Evolutionary conservation across 2,113 vertebrate species (phyloP), one percentile per base, ranked within the genome.

Genomic region (Platycercus adscitus): DNA sequence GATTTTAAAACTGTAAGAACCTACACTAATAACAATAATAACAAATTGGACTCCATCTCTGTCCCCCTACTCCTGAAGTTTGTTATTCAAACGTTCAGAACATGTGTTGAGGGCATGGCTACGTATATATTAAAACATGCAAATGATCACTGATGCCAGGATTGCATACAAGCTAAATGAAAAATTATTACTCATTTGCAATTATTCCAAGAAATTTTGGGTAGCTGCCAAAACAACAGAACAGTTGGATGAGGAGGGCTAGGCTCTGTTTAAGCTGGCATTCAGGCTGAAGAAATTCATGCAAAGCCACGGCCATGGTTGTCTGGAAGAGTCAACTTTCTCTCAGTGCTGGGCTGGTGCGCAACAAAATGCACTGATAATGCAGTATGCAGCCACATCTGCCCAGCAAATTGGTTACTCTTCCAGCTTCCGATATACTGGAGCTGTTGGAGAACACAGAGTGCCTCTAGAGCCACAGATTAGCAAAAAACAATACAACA

Each of bases 191-290:
- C 35, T 82, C 7, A 47, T 68, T 71, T 95, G 81, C 89, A 91
- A 93, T 93, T 88, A 86, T 64, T 93, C 92, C 86, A 81, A 79
- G 73, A 93, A 68, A 61, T 71, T 79, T 52, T 92, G 83, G 75
- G 72, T 64, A 81, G 33, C 47, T 76, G 86, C 89, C 94, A 95
- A 86, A 88, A 84, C 60, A 86, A 86, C 17, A 89, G 69, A 86
- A 44, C 69, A 84, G 65, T 52, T 95, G 81, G 50, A 89, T 75
- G 56, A 84, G 35, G 43, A 81, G 28, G 76, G 37, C 70, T 56
- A 39, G n/a, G 68, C 60, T 81, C 94, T 70, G 46, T 46, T 88
- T 60, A 93, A 92, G 73, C 69, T 89, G 89, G 86, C 73, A 91
- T 47, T 86, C 7, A 37, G 37, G 58, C 75, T 61, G 14, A 60